Conservation (phyloP, 2,888 invertebrate genomes). For the Tetragonula carbonaria region DNA sequence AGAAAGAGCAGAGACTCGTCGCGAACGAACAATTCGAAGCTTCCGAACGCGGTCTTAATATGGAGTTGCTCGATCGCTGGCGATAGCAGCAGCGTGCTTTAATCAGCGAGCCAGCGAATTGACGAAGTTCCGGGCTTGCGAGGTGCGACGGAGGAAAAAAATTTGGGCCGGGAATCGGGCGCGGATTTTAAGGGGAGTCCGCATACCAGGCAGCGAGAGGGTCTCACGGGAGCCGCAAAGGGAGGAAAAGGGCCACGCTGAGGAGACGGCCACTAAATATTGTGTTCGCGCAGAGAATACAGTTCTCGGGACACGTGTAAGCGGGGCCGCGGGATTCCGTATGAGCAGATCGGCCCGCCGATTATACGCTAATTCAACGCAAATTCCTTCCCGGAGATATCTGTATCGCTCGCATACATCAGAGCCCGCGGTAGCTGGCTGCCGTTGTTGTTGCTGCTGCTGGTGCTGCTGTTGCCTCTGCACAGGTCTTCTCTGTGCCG, state of each 20-base stretch:
- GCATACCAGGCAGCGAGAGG: constrained; percentile 63
- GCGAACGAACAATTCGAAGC: constrained; percentile 20
- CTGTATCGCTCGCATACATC: constrained; percentile 83
- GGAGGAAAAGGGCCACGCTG: constrained; percentile 51
- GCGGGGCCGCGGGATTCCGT: constrained; percentile 82
- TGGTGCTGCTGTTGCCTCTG: constrained; percentile 30
- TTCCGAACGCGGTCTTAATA: constrained; percentile 41
- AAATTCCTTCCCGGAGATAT: constrained; percentile 83
- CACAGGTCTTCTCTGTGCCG: constrained; percentile 32
- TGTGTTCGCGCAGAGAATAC: constrained; percentile 83
- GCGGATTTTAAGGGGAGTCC: constrained; percentile 62
- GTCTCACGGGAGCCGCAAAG: constrained; percentile 65
- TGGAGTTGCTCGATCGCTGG: constrained; percentile 37
- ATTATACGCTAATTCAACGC: constrained; percentile 84
- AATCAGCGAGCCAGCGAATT: constrained; percentile 48
- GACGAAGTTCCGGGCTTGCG: constrained; percentile 30
- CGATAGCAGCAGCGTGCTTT: constrained; percentile 29
- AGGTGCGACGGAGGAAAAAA: constrained; percentile 44
- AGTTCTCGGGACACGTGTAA: constrained; percentile 83
- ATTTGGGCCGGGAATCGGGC: constrained; percentile 46
- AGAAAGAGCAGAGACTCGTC: too few species aligned
- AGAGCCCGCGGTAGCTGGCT: constrained; percentile 71
- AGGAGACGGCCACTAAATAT: constrained; percentile 81
- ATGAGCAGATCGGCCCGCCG: constrained; percentile 83
- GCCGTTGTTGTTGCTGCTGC: constrained; percentile 49